A percentile compares a stretch with the other conserved stretches of the same genome.
phyloP scores from a whole-genome alignment of 1,140 invertebrate species.

The Ceratosolen fusciceps region DNA sequence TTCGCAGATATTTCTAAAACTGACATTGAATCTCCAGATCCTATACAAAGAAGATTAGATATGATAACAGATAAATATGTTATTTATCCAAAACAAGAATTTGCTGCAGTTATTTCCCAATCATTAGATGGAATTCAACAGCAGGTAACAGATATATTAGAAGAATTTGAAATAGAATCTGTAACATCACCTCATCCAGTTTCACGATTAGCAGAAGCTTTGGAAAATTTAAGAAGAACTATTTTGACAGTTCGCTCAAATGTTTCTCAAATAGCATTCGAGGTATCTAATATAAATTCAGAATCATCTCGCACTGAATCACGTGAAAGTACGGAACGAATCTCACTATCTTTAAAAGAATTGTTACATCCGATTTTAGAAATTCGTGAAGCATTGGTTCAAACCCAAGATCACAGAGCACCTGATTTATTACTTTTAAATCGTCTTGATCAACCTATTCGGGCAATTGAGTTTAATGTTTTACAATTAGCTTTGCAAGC shows the following conservation, averaged over 20 bases:
- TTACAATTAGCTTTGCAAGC: slow-evolving; percentile 49
- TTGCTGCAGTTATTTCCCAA: slow-evolving; percentile 42
- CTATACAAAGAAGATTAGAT: neutral
- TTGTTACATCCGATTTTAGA: slow-evolving; percentile 55
- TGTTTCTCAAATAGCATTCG: slow-evolving; percentile 22
- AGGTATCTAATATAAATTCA: slow-evolving; percentile 24
- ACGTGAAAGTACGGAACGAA: slow-evolving; percentile 36
- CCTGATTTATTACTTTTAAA: slow-evolving; percentile 58
- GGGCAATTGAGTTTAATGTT: slow-evolving; percentile 54
- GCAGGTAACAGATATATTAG: slow-evolving; percentile 56
- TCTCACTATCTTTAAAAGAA: slow-evolving; percentile 48
- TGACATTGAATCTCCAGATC: neutral
- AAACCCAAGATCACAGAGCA: slow-evolving; percentile 52
- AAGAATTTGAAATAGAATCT: slow-evolving; percentile 59
- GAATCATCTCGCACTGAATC: slow-evolving; percentile 35
- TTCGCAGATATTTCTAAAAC: slow-evolving; percentile 5
- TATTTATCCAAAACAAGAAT: slow-evolving; percentile 47
- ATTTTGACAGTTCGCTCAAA: slow-evolving; percentile 49
- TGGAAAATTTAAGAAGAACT: slow-evolving; percentile 55
- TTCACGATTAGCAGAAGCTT: slow-evolving; percentile 52
- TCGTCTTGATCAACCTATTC: slow-evolving; percentile 53
- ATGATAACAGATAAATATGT: slow-evolving; percentile 36
- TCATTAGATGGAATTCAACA: slow-evolving; percentile 55
- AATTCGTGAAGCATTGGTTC: slow-evolving; percentile 52
- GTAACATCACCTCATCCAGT: slow-evolving; percentile 46